These are phyloP conservation scores for Melanargia galathea DNA, from an alignment of 2,888 invertebrate species.

Conservation along the genomic window DNA sequence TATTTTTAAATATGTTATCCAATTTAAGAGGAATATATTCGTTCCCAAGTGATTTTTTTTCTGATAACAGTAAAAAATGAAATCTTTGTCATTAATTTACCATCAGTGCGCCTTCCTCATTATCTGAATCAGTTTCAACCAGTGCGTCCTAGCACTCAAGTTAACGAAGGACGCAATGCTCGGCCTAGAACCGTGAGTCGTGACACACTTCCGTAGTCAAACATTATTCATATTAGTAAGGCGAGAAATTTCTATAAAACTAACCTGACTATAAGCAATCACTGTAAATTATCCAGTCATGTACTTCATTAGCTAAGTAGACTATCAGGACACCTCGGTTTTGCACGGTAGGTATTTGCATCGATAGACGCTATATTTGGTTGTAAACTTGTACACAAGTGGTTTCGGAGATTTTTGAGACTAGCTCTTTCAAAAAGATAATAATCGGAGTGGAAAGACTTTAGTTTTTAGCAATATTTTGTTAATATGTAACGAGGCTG, in stretches of 20 bases:
- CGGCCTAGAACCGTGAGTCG: conserved; percentile 35
- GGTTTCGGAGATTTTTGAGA: too few relatives aligned
- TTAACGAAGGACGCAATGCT: conserved; percentile 39
- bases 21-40: background rate
- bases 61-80: conserved; percentile 21
- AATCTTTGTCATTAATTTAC: conserved; percentile 33
- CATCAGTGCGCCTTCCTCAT: conserved; percentile 33
- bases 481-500: too few relatives aligned
- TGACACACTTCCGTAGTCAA: conserved; percentile 35
- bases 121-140: conserved; percentile 37
- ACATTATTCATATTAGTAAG: conserved; percentile 27
- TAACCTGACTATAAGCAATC: conserved; percentile 13
- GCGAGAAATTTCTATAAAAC: conserved; percentile 11
- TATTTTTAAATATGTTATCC: background rate
- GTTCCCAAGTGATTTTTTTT: background rate
- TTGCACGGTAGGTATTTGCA: background rate
- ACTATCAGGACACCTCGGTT: background rate
- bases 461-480: too few relatives aligned
- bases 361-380: too few relatives aligned
- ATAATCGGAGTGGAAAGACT: too few relatives aligned
- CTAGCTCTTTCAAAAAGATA: too few relatives aligned
- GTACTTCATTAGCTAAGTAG: background rate
- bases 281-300: background rate
- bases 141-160: conserved; percentile 40
- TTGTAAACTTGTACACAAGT: too few relatives aligned